Base-by-base conservation (phyloP, 2,888 invertebrate species). In the Erebia epiphron region DNA sequence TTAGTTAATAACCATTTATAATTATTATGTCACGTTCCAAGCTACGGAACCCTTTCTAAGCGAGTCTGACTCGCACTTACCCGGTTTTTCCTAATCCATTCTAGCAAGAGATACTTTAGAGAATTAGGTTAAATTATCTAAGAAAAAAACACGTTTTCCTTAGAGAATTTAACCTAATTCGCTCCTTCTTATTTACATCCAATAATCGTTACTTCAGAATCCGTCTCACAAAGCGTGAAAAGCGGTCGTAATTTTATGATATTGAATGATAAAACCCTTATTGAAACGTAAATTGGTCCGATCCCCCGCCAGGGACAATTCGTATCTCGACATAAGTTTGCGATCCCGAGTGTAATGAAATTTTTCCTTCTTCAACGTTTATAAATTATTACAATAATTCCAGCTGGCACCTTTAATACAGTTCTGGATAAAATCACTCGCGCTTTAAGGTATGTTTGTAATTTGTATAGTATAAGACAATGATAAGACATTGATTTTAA, bases 231-330 rank as follows among this genome's bases (percentile, higher is more conserved):
- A 56, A 56, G n/a, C n/a, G 41, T 61, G 52, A 72, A 62, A 63
- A 69, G 65, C 58, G 66, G 52, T 68, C 56, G 49, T 16, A 52
- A 64, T 35, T 35, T 35, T 35, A 49, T 54, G 65, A 68, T 70
- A 70, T 70, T 61, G 41, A 72, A 70, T 69, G 69, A 71, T 72
- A 68, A 74, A 74, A 72, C 49, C 61, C 71, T 66, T 62, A 72
- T 70, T 70, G 69, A 67, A 72, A 62, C 46, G 64, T 60, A 69
- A 58, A 69, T 52, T 67, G 58, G 5, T 49, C 52, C 67, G 41
- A 62, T 67, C 62, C 21, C 21, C 13, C 10, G 8, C 57, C 56
- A 54, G 50, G 46, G 60, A 64, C 67, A 69, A 72, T 61, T 71
- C 63, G 46, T 57, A 62, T 11, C 43, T 65, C 43, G 57, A 60